phyloP scores from a whole-genome alignment of 2,888 invertebrate genomes.

The Euzetes globulus region DNA sequence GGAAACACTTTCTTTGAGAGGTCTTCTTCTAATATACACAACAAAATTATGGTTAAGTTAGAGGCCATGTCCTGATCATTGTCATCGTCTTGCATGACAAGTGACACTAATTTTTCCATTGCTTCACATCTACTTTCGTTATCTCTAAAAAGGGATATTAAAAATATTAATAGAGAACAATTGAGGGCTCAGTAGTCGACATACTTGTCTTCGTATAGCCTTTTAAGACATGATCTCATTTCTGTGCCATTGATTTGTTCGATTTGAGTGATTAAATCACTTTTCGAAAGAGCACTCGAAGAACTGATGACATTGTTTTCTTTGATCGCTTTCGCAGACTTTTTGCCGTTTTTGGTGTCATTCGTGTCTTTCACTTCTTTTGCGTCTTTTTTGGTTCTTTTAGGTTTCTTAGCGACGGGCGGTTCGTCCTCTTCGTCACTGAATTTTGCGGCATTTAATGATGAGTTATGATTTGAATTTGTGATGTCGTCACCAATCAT shows the following conservation, averaged over 20 bases:
- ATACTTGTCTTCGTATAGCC: slow-evolving; percentile 56
- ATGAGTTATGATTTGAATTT: slow-evolving; percentile 2
- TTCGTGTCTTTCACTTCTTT: not conserved
- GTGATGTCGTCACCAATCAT: not conserved
- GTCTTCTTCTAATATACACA: slow-evolving; percentile 53
- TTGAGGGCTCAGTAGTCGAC: slow-evolving; percentile 43
- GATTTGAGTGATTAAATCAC: slow-evolving; percentile 48
- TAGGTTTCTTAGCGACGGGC: slow-evolving; percentile 43
- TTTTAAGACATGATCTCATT: slow-evolving; percentile 52
- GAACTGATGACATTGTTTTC: not conserved
- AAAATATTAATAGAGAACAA: too few species aligned
- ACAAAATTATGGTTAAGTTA: slow-evolving; percentile 56
- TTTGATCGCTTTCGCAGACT: slow-evolving; percentile 1
- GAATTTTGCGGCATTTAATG: slow-evolving; percentile 60
- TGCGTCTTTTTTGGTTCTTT: not conserved
- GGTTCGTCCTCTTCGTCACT: slow-evolving; percentile 73
- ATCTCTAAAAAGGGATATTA: slow-evolving; percentile 45
- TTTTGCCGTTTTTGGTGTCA: slow-evolving; percentile 28
- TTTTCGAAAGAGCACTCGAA: slow-evolving; percentile 33
- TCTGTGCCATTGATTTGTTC: slow-evolving; percentile 54
- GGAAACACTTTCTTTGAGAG: slow-evolving; percentile 52
- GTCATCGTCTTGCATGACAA: slow-evolving; percentile 55
- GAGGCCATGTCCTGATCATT: slow-evolving; percentile 55
- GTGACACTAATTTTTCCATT: slow-evolving; percentile 59
- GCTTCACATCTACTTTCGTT: slow-evolving; percentile 55